phyloP scores from a whole-genome alignment of 64 coral and sea anemone genomes.

The Porites lutea region DNA sequence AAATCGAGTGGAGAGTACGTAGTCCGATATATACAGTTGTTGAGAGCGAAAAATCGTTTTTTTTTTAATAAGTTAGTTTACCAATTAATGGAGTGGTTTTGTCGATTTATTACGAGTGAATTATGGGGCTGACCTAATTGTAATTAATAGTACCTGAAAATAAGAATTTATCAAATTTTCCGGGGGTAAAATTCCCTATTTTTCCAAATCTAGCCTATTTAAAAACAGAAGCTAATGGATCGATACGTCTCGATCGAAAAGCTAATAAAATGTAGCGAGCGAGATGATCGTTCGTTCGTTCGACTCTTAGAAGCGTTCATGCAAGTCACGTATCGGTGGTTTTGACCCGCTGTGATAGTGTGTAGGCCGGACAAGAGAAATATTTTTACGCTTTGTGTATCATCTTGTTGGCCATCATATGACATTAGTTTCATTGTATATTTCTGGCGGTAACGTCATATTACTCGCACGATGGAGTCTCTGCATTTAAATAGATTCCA shows the following conservation, averaged over 20 bases:
- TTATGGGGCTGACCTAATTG: background rate
- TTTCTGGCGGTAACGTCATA: slow-evolving; percentile 1
- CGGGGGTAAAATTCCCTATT: background rate
- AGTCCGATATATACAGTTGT: background rate
- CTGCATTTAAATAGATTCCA: background rate
- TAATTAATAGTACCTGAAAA: background rate
- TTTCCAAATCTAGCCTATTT: too few relatives aligned
- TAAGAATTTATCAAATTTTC: background rate
- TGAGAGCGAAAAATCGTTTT: background rate
- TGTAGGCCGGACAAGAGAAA: background rate
- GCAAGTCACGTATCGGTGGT: slow-evolving; percentile 10
- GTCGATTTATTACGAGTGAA: background rate
- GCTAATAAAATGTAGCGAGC: too few relatives aligned
- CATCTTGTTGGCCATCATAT: background rate
- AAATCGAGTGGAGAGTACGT: background rate
- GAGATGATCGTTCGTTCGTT: too few relatives aligned
- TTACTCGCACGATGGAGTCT: background rate
- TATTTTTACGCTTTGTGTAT: background rate
- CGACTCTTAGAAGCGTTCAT: background rate
- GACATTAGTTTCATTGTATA: background rate
- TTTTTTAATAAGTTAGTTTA: slow-evolving; percentile 2
- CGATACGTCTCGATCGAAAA: too few relatives aligned
- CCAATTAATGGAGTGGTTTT: background rate
- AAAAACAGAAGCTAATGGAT: too few relatives aligned
- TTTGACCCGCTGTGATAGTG: background rate